Evolutionary conservation across 2,797 vertebrate genomes (phyloP).

Genomic region (Syngnathus acus): DNA sequence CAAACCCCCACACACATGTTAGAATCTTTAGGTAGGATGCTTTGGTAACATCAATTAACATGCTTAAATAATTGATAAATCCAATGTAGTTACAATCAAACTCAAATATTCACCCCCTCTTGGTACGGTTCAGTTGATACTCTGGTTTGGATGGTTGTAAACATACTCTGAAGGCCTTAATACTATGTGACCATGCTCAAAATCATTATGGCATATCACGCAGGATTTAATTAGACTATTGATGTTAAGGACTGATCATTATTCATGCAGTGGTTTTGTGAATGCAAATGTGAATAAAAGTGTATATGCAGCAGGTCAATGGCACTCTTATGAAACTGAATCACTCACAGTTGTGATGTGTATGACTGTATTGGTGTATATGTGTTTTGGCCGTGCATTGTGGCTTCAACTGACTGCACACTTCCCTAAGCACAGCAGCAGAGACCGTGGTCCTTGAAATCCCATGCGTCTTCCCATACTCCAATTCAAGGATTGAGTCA

Average conservation of each 20-base stretch:
- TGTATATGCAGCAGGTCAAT: not conserved
- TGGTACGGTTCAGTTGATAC: not conserved
- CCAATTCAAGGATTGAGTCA: slow-evolving; percentile 40
- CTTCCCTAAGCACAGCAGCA: slow-evolving; percentile 37
- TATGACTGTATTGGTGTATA: slow-evolving; percentile 10
- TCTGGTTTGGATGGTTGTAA: not conserved
- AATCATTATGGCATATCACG: not conserved
- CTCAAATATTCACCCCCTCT: not conserved
- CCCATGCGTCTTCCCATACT: slow-evolving; percentile 40
- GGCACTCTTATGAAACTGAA: not conserved
- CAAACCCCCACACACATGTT: too few species aligned
- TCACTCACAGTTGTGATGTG: not conserved
- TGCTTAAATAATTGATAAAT: not conserved
- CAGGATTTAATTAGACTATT: too few species aligned
- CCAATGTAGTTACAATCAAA: not conserved
- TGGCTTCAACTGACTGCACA: slow-evolving; percentile 8
- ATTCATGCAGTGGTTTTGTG: not conserved
- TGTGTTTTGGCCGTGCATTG: not conserved
- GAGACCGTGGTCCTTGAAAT: slow-evolving; percentile 26
- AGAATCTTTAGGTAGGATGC: not conserved
- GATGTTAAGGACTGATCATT: not conserved
- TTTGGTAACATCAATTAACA: not conserved
- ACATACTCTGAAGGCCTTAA: not conserved
- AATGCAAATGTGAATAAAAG: not conserved
- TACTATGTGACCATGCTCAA: not conserved